Conservation (phyloP, 1,140 invertebrate species). For the Drosophila bocqueti region DNA sequence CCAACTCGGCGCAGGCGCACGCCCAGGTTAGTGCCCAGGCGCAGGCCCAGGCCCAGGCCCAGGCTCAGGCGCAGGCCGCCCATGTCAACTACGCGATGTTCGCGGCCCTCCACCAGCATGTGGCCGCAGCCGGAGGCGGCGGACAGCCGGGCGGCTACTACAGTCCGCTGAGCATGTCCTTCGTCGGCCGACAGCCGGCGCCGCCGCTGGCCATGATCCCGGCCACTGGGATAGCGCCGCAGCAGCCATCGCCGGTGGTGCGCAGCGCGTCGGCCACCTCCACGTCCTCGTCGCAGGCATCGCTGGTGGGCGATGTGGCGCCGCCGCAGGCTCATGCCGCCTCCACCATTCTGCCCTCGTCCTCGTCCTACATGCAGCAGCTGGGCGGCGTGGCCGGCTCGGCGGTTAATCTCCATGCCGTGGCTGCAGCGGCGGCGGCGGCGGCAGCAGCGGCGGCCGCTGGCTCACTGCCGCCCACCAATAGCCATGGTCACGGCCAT, state of each 20-base stretch:
- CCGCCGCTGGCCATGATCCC: slow-evolving; percentile 64
- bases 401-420: slow-evolving; percentile 73
- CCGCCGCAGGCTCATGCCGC: slow-evolving; percentile 81
- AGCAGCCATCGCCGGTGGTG: slow-evolving; percentile 77
- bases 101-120: slow-evolving; percentile 75
- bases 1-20: slow-evolving; percentile 83
- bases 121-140: slow-evolving; percentile 36
- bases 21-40: slow-evolving; percentile 56
- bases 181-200: slow-evolving; percentile 48
- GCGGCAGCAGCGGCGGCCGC: slow-evolving; percentile 61
- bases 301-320: slow-evolving; percentile 74
- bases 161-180: slow-evolving; percentile 67
- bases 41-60: slow-evolving; percentile 50
- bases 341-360: slow-evolving; percentile 69
- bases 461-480: slow-evolving; percentile 53
- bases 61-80: slow-evolving; percentile 73
- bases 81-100: slow-evolving; percentile 67
- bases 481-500: slow-evolving; percentile 46
- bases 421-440: slow-evolving; percentile 62
- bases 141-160: slow-evolving; percentile 70
- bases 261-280: slow-evolving; percentile 79
- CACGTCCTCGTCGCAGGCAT: slow-evolving; percentile 79
- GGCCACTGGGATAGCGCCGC: slow-evolving; percentile 69
- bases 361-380: slow-evolving; percentile 67
- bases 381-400: slow-evolving; percentile 42